Base-by-base conservation (phyloP, 1,140 invertebrate species). In the Amphibalanus amphitrite region DNA sequence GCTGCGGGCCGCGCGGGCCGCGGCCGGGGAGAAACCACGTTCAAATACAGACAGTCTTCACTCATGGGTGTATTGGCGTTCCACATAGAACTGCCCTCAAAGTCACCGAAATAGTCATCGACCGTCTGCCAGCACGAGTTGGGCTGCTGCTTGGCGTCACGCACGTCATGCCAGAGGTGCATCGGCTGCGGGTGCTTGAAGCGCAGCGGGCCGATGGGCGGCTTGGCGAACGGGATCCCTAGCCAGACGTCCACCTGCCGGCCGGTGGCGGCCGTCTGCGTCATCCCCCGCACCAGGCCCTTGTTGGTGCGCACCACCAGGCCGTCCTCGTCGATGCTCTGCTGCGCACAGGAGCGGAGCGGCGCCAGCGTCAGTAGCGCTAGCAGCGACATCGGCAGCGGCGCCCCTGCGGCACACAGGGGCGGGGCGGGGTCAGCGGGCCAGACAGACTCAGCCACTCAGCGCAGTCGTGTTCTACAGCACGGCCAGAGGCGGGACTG, bases 1-100 rank as follows among this genome's bases (percentile, higher is more conserved):
- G 93, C 89, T 72, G 91, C 88, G 77, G 89, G 89, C 71, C 76
- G 73, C 28, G 73, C 79, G 28, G 80, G 79, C 69, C 78, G 72
- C 28, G 77, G 79, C 73, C 87, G 86, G 10, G 90, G 90, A 59
- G 84, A 84, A 20, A 90, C 87, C 71, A 98, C 90, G 80, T 95
- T 97, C 71, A 98, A 84, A 80, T 95, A 96, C n/a, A 98, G 86
- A 80, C 96, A 98, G 82, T 98, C 95, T 83, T 98, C 96, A 76
- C 86, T 91, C 72, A 93, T 79, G 38, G 86, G 87, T 1, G 93
- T 97, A 78, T 97, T 97, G 28, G 95, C 90, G 81, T 97, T 97
- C 95, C 96, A 98, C 88, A 97, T 93, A 71, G 86, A 88, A 6
- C 93, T 86, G n/a, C 95, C 95, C 6, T 88, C 81, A 80, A 98